phyloP scores from a whole-genome alignment of 2,888 invertebrate species.

The Meloe dianella region DNA sequence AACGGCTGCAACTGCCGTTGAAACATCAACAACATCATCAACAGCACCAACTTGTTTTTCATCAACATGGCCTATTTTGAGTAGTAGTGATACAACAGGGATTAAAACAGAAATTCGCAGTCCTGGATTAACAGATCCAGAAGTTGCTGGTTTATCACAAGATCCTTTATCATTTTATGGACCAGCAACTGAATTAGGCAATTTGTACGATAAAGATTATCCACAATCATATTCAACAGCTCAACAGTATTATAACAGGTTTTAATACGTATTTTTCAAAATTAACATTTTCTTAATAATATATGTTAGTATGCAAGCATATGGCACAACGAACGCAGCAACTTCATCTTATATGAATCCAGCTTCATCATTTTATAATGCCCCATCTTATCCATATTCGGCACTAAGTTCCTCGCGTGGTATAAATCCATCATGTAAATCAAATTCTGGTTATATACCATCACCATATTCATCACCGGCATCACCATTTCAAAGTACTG shows the following conservation, averaged over 20 bases:
- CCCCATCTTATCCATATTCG: slow-evolving; percentile 59
- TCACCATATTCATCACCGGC: slow-evolving; percentile 56
- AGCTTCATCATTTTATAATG: slow-evolving; percentile 55
- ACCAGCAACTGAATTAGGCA: slow-evolving; percentile 56
- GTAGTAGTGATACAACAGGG: slow-evolving; percentile 44
- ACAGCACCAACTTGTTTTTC: slow-evolving; percentile 51
- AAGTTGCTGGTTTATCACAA: slow-evolving; percentile 57
- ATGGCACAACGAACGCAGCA: slow-evolving; percentile 55
- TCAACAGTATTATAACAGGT: slow-evolving; percentile 81
- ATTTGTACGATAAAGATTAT: slow-evolving; percentile 60
- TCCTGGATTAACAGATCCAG: slow-evolving; percentile 67
- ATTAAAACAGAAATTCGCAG: slow-evolving; percentile 79
- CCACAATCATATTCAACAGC: slow-evolving; percentile 65
- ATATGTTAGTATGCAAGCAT: slow-evolving; percentile 59
- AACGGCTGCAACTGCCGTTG: slow-evolving; percentile 49
- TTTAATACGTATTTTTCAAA: slow-evolving; percentile 15
- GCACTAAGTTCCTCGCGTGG: slow-evolving; percentile 55
- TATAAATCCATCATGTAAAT: slow-evolving; percentile 65
- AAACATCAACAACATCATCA: slow-evolving; percentile 49
- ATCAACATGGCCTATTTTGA: slow-evolving; percentile 55
- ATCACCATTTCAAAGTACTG: slow-evolving; percentile 59
- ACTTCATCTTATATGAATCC: slow-evolving; percentile 55
- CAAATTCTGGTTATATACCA: slow-evolving; percentile 62
- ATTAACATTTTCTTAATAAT: no score
- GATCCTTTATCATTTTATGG: slow-evolving; percentile 51